phyloP scores from a whole-genome alignment of 2,888 invertebrate species.

The Oxytorus armatus region DNA sequence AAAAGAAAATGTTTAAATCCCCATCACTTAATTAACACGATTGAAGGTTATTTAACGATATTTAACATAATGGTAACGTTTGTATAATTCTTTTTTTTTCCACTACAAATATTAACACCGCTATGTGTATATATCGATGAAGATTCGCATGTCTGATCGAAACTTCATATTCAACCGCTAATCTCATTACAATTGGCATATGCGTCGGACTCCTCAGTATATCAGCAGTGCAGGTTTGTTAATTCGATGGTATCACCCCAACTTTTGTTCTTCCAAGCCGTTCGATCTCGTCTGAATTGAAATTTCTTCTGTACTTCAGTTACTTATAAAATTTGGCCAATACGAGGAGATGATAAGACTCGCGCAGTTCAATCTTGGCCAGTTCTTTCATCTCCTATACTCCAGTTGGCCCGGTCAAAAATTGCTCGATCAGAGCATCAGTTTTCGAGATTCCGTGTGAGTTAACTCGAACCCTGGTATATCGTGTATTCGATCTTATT shows the following conservation, averaged over 20 bases:
- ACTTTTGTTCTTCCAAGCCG: not conserved
- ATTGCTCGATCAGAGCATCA: slow-evolving; percentile 38
- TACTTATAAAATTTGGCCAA: slow-evolving; percentile 46
- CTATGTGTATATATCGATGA: not conserved
- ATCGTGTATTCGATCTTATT: not conserved
- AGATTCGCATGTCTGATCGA: slow-evolving; percentile 36
- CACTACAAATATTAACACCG: no score
- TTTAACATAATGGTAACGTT: no score
- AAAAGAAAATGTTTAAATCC: no score
- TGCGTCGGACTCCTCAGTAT: slow-evolving; percentile 42
- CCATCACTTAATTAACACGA: no score
- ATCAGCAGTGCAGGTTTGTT: slow-evolving; percentile 40
- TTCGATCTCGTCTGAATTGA: not conserved
- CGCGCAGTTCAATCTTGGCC: slow-evolving; percentile 37
- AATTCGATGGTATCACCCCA: not conserved
- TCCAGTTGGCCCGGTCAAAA: slow-evolving; percentile 62
- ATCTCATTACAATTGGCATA: slow-evolving; percentile 18
- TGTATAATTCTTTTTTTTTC: not conserved
- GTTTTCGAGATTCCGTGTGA: slow-evolving; percentile 52
- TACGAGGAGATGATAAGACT: slow-evolving; percentile 45
- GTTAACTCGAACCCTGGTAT: not conserved
- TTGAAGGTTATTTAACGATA: no score
- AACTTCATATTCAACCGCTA: slow-evolving; percentile 31
- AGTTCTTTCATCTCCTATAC: slow-evolving; percentile 46
- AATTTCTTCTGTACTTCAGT: slow-evolving; percentile 6